These are phyloP conservation scores for Merluccius polli DNA, from an alignment of 2,797 vertebrate genomes.

Conservation along the genomic window DNA sequence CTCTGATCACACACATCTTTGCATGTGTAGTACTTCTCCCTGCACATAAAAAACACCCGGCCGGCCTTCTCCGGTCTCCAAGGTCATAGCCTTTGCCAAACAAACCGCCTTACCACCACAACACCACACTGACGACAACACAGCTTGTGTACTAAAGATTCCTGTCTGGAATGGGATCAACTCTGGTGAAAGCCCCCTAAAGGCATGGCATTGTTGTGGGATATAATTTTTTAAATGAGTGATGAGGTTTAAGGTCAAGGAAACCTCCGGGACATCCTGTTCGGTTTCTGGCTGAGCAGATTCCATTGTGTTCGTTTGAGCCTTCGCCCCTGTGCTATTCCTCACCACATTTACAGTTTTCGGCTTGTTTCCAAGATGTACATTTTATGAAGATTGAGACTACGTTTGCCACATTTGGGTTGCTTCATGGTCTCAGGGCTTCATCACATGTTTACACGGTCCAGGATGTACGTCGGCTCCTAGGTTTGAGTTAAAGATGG, in stretches of 20 bases:
- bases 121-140: not conserved
- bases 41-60: not conserved
- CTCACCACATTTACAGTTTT: not conserved
- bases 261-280: not conserved
- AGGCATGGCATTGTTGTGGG: not conserved
- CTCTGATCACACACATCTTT: not conserved
- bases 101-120: not conserved
- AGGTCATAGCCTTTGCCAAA: not conserved
- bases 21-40: not conserved
- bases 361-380: not conserved
- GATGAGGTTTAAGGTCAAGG: not conserved
- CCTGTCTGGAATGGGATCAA: not conserved
- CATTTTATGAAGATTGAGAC: too few species aligned
- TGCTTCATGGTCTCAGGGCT: not conserved
- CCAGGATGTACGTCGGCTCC: not conserved
- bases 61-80: not conserved
- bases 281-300: not conserved
- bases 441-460: not conserved
- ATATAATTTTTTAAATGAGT: not conserved
- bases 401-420: too few species aligned
- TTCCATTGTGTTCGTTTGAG: not conserved
- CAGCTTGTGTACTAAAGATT: not conserved
- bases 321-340: not conserved
- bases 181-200: not conserved
- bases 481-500: not conserved